These are phyloP conservation scores for Dolichotis patagonum DNA, from an alignment of 2,113 vertebrate species.

Conservation along the genomic window DNA sequence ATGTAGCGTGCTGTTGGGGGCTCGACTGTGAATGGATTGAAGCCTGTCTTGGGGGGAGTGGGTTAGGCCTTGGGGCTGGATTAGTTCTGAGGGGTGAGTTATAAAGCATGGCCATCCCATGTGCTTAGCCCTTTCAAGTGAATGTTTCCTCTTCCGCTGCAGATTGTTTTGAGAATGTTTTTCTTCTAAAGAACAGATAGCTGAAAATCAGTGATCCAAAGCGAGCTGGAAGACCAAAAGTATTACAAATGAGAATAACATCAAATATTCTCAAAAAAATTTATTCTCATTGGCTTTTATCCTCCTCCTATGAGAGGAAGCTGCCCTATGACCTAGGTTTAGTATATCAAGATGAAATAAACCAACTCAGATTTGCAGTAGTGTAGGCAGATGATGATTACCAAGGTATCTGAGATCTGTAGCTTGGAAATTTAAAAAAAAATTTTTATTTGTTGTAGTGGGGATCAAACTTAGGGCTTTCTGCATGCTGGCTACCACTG, in stretches of 20 bases:
- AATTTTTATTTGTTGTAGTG: neutral
- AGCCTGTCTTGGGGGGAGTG: neutral
- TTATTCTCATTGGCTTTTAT: neutral
- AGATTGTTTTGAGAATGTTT: slow-evolving; percentile 23
- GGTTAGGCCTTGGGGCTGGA: neutral
- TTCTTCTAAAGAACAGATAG: neutral
- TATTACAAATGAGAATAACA: slow-evolving; percentile 1
- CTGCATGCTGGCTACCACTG: neutral
- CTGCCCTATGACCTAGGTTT: neutral
- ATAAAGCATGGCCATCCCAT: neutral
- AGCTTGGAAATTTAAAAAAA: neutral
- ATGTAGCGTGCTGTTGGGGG: neutral
- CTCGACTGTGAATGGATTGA: neutral
- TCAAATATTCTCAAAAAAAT: neutral
- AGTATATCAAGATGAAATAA: neutral
- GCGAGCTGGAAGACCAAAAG: neutral
- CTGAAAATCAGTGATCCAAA: neutral
- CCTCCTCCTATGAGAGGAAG: neutral
- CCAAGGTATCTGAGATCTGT: neutral
- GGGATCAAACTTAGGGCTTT: neutral
- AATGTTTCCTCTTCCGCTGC: neutral
- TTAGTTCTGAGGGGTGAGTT: neutral
- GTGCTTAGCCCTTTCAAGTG: neutral
- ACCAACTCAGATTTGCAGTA: neutral
- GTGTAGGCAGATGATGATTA: neutral